These are phyloP conservation scores for Centropyge bicolor DNA, from an alignment of 2,797 vertebrate species.

Conservation along the genomic window DNA sequence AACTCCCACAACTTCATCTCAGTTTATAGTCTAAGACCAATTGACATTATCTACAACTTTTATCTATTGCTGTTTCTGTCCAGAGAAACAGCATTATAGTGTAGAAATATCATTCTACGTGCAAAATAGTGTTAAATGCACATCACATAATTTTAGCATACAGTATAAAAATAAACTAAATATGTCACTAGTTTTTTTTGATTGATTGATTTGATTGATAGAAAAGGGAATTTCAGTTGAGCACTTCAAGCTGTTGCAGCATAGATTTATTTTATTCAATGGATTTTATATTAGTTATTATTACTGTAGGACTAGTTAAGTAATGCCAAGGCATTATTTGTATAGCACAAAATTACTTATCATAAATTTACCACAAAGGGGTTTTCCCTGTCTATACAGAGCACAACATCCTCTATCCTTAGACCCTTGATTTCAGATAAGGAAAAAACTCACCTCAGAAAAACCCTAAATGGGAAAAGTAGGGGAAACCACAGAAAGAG, in stretches of 20 bases:
- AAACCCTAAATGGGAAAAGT: too few relatives aligned
- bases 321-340: conserved; percentile 2
- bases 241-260: neutral
- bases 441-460: too few relatives aligned
- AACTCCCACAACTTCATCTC: neutral
- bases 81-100: neutral
- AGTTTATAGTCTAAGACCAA: neutral
- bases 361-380: neutral
- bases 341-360: conserved; percentile 13
- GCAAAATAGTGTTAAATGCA: neutral
- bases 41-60: neutral
- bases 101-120: neutral
- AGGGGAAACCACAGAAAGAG: too few relatives aligned
- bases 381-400: conserved; percentile 6
- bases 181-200: neutral
- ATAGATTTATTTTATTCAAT: too few relatives aligned
- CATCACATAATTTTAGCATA: neutral
- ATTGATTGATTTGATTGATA: too few relatives aligned
- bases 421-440: neutral
- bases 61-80: neutral
- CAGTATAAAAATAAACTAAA: neutral
- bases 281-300: too few relatives aligned
- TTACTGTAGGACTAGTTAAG: neutral
- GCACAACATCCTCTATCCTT: neutral
- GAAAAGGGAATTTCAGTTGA: neutral